These are phyloP conservation scores for Timandra comae DNA, from an alignment of 2,888 invertebrate species.

Conservation along the genomic window DNA sequence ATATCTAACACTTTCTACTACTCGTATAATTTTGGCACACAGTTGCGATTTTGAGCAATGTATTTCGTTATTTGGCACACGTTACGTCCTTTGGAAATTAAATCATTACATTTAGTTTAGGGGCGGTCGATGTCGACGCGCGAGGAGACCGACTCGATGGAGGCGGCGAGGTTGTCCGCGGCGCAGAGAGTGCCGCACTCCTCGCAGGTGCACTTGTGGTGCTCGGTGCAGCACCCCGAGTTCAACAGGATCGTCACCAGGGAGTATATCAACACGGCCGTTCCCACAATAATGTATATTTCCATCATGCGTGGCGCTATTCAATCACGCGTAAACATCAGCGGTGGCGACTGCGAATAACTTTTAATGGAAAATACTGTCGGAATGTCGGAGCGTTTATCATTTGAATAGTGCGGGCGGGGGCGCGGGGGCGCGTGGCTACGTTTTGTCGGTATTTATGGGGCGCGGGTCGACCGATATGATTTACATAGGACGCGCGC, in stretches of 20 bases:
- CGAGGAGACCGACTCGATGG: conserved; percentile 49
- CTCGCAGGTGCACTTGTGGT: conserved; percentile 57
- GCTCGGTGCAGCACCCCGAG: conserved; percentile 53
- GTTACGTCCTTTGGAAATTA: no score
- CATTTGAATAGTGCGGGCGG: conserved; percentile 42
- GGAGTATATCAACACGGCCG: conserved; percentile 59
- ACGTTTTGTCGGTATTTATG: conserved; percentile 24
- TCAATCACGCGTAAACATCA: conserved; percentile 28
- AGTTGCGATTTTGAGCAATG: background rate
- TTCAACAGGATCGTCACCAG: conserved; percentile 46
- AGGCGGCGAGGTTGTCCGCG: conserved; percentile 29
- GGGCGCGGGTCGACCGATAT: conserved; percentile 19
- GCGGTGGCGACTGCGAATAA: conserved; percentile 18
- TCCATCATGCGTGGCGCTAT: conserved; percentile 48
- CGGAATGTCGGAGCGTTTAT: conserved; percentile 39
- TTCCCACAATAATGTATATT: conserved; percentile 58
- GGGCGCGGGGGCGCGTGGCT: conserved; percentile 26
- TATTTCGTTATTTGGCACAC: conserved; percentile 1
- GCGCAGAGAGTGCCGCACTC: conserved; percentile 52
- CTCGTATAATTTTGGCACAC: background rate
- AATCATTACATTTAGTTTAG: conserved; percentile 21
- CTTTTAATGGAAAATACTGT: conserved; percentile 20
- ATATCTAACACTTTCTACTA: background rate
- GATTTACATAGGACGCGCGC: conserved; percentile 46
- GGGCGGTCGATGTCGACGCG: conserved; percentile 43